phyloP scores from a whole-genome alignment of 2,888 invertebrate species.

The Sphecodes monilicornis region DNA sequence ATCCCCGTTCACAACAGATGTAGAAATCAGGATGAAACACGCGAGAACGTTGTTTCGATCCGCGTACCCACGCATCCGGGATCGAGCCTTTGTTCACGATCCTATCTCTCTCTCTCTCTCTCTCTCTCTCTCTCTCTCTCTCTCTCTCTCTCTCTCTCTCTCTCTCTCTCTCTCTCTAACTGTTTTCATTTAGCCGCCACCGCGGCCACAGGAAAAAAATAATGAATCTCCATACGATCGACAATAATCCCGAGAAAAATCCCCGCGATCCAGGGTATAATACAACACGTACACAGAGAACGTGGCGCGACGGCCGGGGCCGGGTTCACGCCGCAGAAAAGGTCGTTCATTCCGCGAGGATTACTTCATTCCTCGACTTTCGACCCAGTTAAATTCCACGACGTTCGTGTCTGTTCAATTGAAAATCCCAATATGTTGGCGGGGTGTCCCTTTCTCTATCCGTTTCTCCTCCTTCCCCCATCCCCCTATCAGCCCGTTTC shows the following conservation, averaged over 20 bases:
- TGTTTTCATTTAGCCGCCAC: background rate
- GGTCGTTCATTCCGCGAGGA: slow-evolving; percentile 61
- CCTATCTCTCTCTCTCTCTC: background rate
- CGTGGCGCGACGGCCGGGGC: background rate
- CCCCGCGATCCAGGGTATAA: slow-evolving; percentile 31
- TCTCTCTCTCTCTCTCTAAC: background rate
- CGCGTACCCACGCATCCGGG: background rate
- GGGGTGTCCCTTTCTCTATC: background rate
- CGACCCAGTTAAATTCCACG: slow-evolving; percentile 65
- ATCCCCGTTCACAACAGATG: background rate
- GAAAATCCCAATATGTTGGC: slow-evolving; percentile 72
- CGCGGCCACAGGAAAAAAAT: background rate
- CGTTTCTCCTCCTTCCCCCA: background rate
- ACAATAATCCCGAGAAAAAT: slow-evolving; percentile 17
- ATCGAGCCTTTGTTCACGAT: background rate
- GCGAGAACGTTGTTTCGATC: background rate
- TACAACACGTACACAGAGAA: background rate
- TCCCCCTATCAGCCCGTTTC: background rate
- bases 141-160: background rate
- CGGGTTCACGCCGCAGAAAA: slow-evolving; percentile 29
- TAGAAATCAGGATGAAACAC: background rate
- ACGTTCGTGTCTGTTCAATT: slow-evolving; percentile 67
- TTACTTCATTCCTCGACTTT: slow-evolving; percentile 68
- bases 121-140: background rate
- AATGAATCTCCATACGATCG: background rate